These are phyloP conservation scores for Denticeps clupeoides DNA, from an alignment of 2,797 vertebrate species.

Conservation along the genomic window DNA sequence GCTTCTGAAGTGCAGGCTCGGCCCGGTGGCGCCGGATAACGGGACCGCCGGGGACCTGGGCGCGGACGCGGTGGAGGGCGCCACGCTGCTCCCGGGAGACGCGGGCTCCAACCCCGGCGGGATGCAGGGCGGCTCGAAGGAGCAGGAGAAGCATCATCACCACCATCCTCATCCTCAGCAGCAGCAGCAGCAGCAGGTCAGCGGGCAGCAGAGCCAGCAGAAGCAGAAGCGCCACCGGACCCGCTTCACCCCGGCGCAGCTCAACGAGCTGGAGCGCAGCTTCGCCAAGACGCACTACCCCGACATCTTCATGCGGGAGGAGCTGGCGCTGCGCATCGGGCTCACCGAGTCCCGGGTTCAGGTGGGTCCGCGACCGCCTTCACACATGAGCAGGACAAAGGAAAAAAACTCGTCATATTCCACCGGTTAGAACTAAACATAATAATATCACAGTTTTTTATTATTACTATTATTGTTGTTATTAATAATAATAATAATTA, in stretches of 20 bases:
- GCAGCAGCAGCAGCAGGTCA: conserved; percentile 72
- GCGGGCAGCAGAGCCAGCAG: conserved; percentile 76
- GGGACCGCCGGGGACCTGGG: conserved; percentile 84
- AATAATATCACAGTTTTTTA: too few relatives aligned
- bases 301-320: conserved; percentile 97
- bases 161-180: too few relatives aligned
- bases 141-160: conserved; percentile 82
- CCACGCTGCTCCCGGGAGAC: conserved; percentile 86
- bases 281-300: conserved; percentile 98
- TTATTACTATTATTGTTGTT: too few relatives aligned
- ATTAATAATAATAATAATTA: too few relatives aligned
- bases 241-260: conserved; percentile 94
- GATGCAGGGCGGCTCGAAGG: conserved; percentile 80
- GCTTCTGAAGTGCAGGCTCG: conserved; percentile 88
- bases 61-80: conserved; percentile 81
- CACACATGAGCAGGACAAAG: too few relatives aligned
- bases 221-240: conserved; percentile 97
- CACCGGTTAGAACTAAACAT: too few relatives aligned
- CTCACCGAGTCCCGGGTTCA: conserved; percentile 95
- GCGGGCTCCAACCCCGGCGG: conserved; percentile 81
- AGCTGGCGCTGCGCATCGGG: conserved; percentile 89
- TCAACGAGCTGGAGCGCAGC: conserved; percentile 95
- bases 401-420: background rate
- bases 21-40: conserved; percentile 77
- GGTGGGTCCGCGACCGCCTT: too few relatives aligned